Evolutionary conservation across 2,113 vertebrate genomes (phyloP), one percentile per base, ranked within the genome.

Genomic region (Syrrhaptes paradoxus): DNA sequence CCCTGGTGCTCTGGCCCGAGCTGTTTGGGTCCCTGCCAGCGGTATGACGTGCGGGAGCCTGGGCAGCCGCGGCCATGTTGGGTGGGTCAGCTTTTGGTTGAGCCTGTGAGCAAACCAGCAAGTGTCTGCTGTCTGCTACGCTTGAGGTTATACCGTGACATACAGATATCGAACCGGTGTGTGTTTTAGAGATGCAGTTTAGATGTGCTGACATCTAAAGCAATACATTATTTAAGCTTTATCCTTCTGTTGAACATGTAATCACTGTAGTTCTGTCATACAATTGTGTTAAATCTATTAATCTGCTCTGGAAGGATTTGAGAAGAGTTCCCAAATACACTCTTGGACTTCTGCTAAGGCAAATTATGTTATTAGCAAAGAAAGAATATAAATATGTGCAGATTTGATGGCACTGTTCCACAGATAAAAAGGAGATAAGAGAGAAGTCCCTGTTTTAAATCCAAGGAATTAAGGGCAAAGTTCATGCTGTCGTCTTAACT

Each of bases 11-110:
- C 49, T 21, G 32, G 36, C 43, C 29, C 0, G 4, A 29, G 55
- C 61, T 49, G 38, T 15, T n/a, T 17, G 85, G 12, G 41, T 41
- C 25, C 49, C 68, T 81, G 80, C 70, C 57, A 43, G 55, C 0
- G 0, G 11, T 12, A 5, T 28, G 13, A 9, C 0, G 3, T 16
- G 58, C 6, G 0, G n/a, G 61, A 63, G 55, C 61, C 45, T 21
- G 38, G 31, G 68, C 74, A 76, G 74, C 63, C 72, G 46, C 63
- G 24, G 1, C 52, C 20, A 0, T 31, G 7, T 25, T 0, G 0
- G 48, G 21, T 28, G 52, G 63, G 31, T 24, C 45, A n/a, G 32
- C 13, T 65, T 65, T 65, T 63, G 41, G 21, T 9, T 48, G 71
- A 34, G 31, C 9, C 57, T 49, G 25, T 48, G 61, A 26, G 43